Base-by-base conservation (phyloP, 2,888 invertebrate genomes). In the Nycteola revayana region DNA sequence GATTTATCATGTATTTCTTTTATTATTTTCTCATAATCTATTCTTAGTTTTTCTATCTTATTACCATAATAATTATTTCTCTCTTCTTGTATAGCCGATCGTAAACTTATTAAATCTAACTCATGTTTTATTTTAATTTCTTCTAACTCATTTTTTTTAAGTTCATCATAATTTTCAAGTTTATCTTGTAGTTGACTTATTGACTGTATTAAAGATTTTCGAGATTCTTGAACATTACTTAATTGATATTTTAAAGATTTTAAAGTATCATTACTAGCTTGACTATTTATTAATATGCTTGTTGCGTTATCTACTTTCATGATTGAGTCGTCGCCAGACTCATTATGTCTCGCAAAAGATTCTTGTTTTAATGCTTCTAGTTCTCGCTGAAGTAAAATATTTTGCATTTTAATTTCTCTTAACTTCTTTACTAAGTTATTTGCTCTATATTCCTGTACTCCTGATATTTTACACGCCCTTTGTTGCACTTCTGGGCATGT, bases 361-460 rank as follows among this genome's bases (percentile, higher is more conserved):
- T 75, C 72, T 32, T 73, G 56, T 66, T 62, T 78, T 9, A 86
- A 50, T 11, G 57, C 42, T 2, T 49, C 30, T 1, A 87, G 48
- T 46, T 87, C 81, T 35, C 66, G 68, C 7, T 74, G 74, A 1
- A 87, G 49, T 8, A 75, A 33, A 6, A 65, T 34, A 47, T 88
- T 87, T 54, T 87, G 75, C 11, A 71, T 65, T 64, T 86, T 87
- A 2, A 87, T 80, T 40, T 84, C 77, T 47, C 86, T 67, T 3
- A 88, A 46, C 52, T 80, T 87, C 21, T 58, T 64, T 1, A 87
- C 65, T 1, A 87, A 58, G 36, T 79, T 83, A 31, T 65, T 72
- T 1, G 80, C 74, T 63, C 83, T 72, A 7, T 37, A 47, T 39
- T 75, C 73, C 20, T 66, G 7, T n/a, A 21, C 7, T 7, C 43